Evolutionary conservation across 2,797 vertebrate species (phyloP), one percentile per base, ranked within the genome.

Genomic region (Avahi laniger): DNA sequence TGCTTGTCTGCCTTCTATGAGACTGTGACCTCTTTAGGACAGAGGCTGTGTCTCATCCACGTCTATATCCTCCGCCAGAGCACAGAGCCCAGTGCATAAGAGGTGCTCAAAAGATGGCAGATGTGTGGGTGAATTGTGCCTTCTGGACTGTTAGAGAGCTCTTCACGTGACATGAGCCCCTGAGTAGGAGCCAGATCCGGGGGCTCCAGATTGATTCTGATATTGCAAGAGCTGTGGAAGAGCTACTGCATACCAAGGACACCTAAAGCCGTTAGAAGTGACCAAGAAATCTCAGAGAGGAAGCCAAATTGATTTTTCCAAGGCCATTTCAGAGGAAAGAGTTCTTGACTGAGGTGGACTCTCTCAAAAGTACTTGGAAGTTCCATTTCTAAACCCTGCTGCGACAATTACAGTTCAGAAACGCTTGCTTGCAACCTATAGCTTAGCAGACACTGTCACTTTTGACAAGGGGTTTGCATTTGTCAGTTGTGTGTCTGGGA

Each of bases 381-480:
- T 84, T 95, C 91, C 85, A 94, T 96, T 95, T 94, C 73, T 63
- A 92, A 95, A 79, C 41, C 70, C 93, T 88, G 81, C 94, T 94
- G 76, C 1, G 57, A 92, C 82, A 95, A 97, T 97, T 86, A 90
- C 52, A 75, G 89, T 72, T 90, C 87, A 94, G 95, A 94, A 93
- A 94, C 38, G 41, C 61, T 89, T 67, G 50, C 75, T 69, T 93
- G 78, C 35, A 79, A 72, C 75, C 63, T 35, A 69, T 5, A 86
- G 82, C 69, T 96, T 88, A 93, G 87, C 80, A 95, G 90, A 93
- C 22, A 75, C 72, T 93, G 88, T 95, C 92, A 91, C 90, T 93
- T 95, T 92, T 96, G 90, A 95, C 94, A 97, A 94, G 94, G 61
- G 54, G 54, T 88, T 95, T 95, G 61, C 52, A 54, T 96, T 94